Conservation (phyloP, 2,797 vertebrate genomes). For the Echiichthys vipera region DNA sequence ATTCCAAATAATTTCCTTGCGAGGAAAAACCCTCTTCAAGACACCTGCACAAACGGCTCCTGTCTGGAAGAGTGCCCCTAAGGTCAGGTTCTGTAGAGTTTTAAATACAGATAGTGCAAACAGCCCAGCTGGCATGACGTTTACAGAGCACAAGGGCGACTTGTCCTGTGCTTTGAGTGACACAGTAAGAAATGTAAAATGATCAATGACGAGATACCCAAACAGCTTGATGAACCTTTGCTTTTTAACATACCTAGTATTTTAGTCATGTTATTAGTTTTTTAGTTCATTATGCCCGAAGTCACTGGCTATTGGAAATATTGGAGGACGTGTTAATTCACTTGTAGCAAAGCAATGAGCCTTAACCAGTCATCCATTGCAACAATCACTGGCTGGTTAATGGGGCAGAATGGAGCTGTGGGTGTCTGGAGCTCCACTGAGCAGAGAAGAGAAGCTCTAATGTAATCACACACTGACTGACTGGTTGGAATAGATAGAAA, state of each 20-base stretch:
- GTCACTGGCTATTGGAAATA: background rate
- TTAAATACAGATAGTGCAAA: too few relatives aligned
- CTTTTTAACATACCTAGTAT: background rate
- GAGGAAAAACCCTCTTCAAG: too few relatives aligned
- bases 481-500: conserved; percentile 33
- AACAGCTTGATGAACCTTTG: background rate
- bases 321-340: conserved; percentile 21
- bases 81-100: too few relatives aligned
- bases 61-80: too few relatives aligned
- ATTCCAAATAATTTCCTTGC: too few relatives aligned
- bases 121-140: too few relatives aligned
- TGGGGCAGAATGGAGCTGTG: conserved; percentile 53
- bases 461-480: conserved; percentile 52
- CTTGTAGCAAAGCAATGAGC: conserved; percentile 5
- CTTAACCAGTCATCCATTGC: conserved; percentile 37
- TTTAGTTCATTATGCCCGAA: background rate
- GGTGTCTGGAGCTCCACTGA: conserved; percentile 52
- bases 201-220: background rate
- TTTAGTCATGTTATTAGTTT: background rate
- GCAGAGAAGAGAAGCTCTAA: conserved; percentile 52
- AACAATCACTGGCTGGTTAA: conserved; percentile 54
- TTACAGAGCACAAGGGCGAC: too few relatives aligned
- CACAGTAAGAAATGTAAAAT: too few relatives aligned
- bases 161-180: too few relatives aligned
- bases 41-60: too few relatives aligned